Conservation (phyloP, 2,797 vertebrate genomes). For the Dermochelys coriacea region DNA sequence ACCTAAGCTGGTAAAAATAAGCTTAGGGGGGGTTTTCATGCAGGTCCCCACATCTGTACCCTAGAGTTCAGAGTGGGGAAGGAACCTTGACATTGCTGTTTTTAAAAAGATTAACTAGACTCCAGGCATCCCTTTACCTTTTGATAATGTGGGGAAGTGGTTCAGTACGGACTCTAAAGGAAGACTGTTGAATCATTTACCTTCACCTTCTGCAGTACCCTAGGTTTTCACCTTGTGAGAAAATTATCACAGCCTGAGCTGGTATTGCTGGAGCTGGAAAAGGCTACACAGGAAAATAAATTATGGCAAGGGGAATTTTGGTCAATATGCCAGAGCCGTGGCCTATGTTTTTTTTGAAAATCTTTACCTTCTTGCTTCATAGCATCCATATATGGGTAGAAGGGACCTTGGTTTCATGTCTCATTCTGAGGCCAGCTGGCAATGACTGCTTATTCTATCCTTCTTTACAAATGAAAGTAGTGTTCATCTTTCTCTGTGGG, state of each 20-base stretch:
- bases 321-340: not conserved
- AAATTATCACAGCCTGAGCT: not conserved
- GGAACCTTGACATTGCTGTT: no score
- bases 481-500: not conserved
- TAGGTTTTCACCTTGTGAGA: not conserved
- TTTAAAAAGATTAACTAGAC: no score
- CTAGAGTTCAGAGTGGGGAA: no score
- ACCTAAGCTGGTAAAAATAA: no score
- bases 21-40: no score
- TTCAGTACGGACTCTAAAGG: not conserved
- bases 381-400: not conserved
- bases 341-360: not conserved
- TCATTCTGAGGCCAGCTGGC: not conserved
- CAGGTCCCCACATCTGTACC: no score
- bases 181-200: not conserved
- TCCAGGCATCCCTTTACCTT: not conserved
- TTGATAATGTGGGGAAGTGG: not conserved
- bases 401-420: not conserved
- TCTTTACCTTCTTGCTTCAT: not conserved
- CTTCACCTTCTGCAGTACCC: not conserved
- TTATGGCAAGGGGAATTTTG: not conserved
- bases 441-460: not conserved
- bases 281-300: not conserved
- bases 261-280: not conserved
- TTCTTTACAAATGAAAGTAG: conserved; percentile 7